Base-by-base conservation (phyloP, 2,797 vertebrate species). In the Emys orbicularis region DNA sequence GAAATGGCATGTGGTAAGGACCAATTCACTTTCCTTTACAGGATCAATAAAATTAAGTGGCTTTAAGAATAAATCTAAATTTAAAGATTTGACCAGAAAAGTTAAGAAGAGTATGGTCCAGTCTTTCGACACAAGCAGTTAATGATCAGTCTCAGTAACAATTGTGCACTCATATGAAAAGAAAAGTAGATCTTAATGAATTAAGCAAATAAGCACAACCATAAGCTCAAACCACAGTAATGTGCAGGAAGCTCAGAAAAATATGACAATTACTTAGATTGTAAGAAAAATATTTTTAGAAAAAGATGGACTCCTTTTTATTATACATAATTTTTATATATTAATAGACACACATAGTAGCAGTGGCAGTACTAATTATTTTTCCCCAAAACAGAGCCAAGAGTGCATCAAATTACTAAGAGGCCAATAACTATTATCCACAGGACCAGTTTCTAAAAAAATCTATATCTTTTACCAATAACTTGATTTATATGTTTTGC, bases 31-130 rank as follows among this genome's bases (percentile, higher is more conserved):
- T 57, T n/a, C 49, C 41, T 50, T 80, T 41, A 49, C 2, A 19
- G 21, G 37, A 31, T 79, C 34, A 85, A 0, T 84, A 47, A 81
- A 37, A 81, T 95, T 85, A 86, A 86, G 65, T 52, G 93, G 82
- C 37, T 88, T 88, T 76, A 77, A 88, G 65, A 94, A 92, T 1
- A 90, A 44, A 88, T 37, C 56, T 54, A 88, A 95, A 90, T 23
- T 0, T 84, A 89, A 34, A 57, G 29, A 21, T 29, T 4, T 49
- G 12, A 47, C 7, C 12, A 41, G 7, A 27, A 29, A 76, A 76
- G 4, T 54, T 94, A 72, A 47, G 8, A 95, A 84, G 37, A 47
- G 6, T 29, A 44, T 47, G 12, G 44, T 47, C 12, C 44, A 76
- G 8, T 47, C 44, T 76, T 41, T 27, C 77, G 5, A 12, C 34